phyloP scores from a whole-genome alignment of 1,140 invertebrate genomes.

The Ericerus pela region DNA sequence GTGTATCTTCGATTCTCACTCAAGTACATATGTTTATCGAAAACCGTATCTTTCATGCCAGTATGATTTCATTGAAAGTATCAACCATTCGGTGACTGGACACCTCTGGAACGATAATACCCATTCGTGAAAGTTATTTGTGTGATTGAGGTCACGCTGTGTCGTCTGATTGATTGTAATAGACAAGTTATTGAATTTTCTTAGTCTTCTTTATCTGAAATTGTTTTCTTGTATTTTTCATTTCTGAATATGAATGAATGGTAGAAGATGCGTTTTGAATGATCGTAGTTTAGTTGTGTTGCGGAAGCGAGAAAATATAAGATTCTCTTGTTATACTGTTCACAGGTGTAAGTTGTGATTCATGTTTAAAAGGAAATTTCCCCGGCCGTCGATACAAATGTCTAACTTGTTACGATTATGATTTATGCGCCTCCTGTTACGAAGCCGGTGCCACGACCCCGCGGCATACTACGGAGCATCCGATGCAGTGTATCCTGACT shows the following conservation, averaged over 20 bases:
- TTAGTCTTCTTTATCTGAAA: not conserved
- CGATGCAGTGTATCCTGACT: conserved; percentile 96
- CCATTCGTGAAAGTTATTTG: no score
- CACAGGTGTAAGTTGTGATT: conserved; percentile 93
- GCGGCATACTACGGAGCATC: conserved; percentile 85
- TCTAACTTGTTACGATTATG: conserved; percentile 97
- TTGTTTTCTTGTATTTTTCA: not conserved
- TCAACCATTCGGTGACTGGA: no score
- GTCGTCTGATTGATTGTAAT: not conserved
- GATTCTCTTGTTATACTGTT: conserved; percentile 13
- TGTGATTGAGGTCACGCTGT: not conserved
- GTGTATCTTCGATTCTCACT: no score
- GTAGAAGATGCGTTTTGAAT: not conserved
- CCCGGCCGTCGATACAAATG: conserved; percentile 94
- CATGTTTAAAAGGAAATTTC: conserved; percentile 96
- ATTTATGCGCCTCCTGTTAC: conserved; percentile 91
- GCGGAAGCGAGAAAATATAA: not conserved
- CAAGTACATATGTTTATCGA: no score
- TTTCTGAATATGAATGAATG: not conserved
- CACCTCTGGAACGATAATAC: no score
- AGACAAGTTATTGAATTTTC: not conserved
- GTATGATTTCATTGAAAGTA: no score
- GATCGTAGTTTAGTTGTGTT: not conserved
- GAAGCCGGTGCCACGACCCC: conserved; percentile 85
- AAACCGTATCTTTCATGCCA: no score